Evolutionary conservation across 1,140 invertebrate genomes (phyloP), one percentile per base, ranked within the genome.

Genomic region (Galendromus occidentalis): DNA sequence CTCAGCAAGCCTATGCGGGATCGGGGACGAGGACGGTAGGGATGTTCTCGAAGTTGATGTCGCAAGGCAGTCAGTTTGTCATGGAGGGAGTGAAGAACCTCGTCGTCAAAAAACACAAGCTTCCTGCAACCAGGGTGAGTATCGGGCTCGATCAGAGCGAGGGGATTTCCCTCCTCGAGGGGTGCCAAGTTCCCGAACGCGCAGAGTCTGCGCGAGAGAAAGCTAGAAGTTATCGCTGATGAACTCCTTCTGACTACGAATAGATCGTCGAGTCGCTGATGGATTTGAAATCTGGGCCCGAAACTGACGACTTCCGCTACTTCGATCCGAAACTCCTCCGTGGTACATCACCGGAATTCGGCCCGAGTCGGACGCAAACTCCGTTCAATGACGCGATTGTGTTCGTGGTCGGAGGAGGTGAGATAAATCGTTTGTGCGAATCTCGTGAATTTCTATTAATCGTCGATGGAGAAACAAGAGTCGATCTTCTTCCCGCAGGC

Each of bases 71-170:
- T 1, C 91, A 90, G 51, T 96, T 98, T 79, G 91, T 98, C 0
- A 98, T 98, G 93, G 95, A 98, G 79, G 95, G 95, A 42, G 95
- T 98, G 0, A 97, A 98, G 76, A 98, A 98, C 81, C 81, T 99
- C 67, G 94, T 98, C 39, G 87, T 98, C 7, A 98, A 98, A 75
- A 85, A 87, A 79, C 92, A 98, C 79, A 59, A 59, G 22, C 22
- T 59, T 4, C 51, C 51, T 29, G 25, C 33, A 12, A 33, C 51
- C 33, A 59, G 51, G 25, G 88, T 90, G 76, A 83, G 83, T 81
- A 65, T 67, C 41, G 17, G 69, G 67, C 20, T 22, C 42, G 47
- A 63, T 18, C 67, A 44, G 44, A n/a, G 22, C 18, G 28, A 20
- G 18, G 42, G 14, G 65, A 65, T 30, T 44, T 14, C 12, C n/a